Percentiles rank a stretch among this genome's conserved stretches.
phyloP scores from a whole-genome alignment of 1,140 invertebrate species.

The Sogatella furcifera region DNA sequence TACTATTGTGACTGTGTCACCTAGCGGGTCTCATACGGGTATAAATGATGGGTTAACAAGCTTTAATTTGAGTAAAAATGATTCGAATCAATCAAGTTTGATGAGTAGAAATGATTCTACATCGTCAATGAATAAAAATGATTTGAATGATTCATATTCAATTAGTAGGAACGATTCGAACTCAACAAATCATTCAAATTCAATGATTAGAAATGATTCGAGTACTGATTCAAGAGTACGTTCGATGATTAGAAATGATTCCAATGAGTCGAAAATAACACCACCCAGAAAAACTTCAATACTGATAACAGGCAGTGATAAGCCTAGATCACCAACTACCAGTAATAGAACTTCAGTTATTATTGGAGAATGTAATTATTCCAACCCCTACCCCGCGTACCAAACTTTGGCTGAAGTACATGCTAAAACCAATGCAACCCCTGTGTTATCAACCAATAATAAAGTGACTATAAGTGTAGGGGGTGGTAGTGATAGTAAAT shows the following conservation, averaged over 20 bases:
- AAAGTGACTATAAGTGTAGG: constrained; percentile 29
- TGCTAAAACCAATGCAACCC: constrained; percentile 34
- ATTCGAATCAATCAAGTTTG: no score
- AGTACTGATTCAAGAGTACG: no score
- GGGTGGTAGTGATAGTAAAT: constrained; percentile 5
- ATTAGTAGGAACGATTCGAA: no score
- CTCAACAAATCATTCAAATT: no score
- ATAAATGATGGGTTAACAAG: background rate
- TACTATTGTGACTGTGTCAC: background rate
- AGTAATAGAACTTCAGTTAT: constrained; percentile 13
- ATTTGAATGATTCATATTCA: no score
- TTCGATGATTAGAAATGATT: no score
- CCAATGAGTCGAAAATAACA: no score
- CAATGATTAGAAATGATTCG: no score
- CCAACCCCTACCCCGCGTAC: constrained; percentile 2
- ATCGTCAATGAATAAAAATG: no score
- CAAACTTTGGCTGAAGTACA: constrained; percentile 31
- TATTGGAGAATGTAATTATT: constrained; percentile 7
- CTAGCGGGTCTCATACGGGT: background rate
- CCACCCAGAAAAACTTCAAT: constrained; percentile 14
- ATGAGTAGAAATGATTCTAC: no score
- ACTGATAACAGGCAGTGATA: constrained; percentile 6
- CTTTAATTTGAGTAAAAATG: background rate
- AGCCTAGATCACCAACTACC: background rate
- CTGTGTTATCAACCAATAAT: constrained; percentile 21